Base-by-base conservation (phyloP, 1,140 invertebrate species). In the Drosophila nebulosa region DNA sequence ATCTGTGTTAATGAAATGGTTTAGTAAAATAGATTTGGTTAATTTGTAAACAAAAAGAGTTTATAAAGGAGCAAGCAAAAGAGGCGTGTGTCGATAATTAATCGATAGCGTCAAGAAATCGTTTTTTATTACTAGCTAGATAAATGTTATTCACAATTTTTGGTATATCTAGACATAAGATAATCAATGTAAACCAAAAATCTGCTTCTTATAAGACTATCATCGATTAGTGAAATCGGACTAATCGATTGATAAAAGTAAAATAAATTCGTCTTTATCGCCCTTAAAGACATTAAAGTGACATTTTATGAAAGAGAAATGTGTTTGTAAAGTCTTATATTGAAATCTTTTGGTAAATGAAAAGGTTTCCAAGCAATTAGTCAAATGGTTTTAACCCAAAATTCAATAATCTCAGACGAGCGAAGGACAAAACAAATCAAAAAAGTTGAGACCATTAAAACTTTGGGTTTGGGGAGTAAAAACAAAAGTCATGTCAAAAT, bases 401-500 rank as follows among this genome's bases (percentile, higher is more conserved):
- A 46, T 46, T 46, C 39, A 46, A 46, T 46, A 46, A 46, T 46
- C 39, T 66, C 63, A 67, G 53, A 67, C 63, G 63, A 18, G 14
- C n/a, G 6, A 18, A 5, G 39, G 39, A 12, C 12, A 21, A n/a
- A n/a, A n/a, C n/a, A 56, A 69, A 55, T 58, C 64, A 72, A 53
- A 75, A 67, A 64, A 67, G 58, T 68, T 75, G 32, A 75, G 51
- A 55, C 64, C 74, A 76, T 76, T 73, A 73, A 69, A 69, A 57
- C 71, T 57, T 42, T 2, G 30, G 10, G 10, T 10, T 32, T 32
- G 30, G 30, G 3, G 7, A 12, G 30, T 32, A 18, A 76, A 76
- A 76, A 73, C 74, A 76, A 73, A 76, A 76, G 72, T 39, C 74
- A 69, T 76, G 74, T 76, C 56, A 57, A 55, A 58, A 18, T 12